These are phyloP conservation scores for Drosophila fulvimacula DNA, from an alignment of 2,888 invertebrate genomes.

Conservation along the genomic window DNA sequence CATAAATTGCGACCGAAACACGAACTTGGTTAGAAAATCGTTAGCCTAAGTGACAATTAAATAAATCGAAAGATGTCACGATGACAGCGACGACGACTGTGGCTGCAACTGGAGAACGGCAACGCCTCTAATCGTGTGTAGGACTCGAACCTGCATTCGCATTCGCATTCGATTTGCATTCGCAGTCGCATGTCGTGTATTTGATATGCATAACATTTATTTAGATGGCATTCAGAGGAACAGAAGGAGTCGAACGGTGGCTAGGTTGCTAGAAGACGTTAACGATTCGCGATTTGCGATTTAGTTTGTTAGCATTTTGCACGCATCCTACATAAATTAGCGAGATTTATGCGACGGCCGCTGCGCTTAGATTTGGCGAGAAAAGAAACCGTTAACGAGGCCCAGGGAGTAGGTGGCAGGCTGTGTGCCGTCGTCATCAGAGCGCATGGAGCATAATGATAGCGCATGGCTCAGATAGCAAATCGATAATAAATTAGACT, in stretches of 20 bases:
- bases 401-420: neutral
- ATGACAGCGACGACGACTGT: constrained; percentile 36
- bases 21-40: constrained; percentile 68
- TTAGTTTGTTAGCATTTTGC: constrained; percentile 61
- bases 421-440: constrained; percentile 19
- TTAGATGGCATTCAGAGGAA: constrained; percentile 27
- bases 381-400: constrained; percentile 36
- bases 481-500: constrained; percentile 76
- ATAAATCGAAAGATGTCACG: constrained; percentile 76
- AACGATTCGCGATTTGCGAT: constrained; percentile 16
- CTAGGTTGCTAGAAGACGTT: constrained; percentile 20
- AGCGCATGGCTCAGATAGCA: constrained; percentile 49
- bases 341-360: constrained; percentile 71
- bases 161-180: constrained; percentile 21
- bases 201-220: constrained; percentile 71
- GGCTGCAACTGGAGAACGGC: constrained; percentile 16
- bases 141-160: constrained; percentile 39
- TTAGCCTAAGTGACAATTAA: constrained; percentile 74
- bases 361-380: constrained; percentile 69
- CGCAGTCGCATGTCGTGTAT: constrained; percentile 19
- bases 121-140: constrained; percentile 31
- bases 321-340: constrained; percentile 76
- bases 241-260: constrained; percentile 5
- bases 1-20: constrained; percentile 62
- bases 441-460: constrained; percentile 12